Evolutionary conservation across 2,113 vertebrate genomes (phyloP).

Genomic region (Seriola quinqueradiata): DNA sequence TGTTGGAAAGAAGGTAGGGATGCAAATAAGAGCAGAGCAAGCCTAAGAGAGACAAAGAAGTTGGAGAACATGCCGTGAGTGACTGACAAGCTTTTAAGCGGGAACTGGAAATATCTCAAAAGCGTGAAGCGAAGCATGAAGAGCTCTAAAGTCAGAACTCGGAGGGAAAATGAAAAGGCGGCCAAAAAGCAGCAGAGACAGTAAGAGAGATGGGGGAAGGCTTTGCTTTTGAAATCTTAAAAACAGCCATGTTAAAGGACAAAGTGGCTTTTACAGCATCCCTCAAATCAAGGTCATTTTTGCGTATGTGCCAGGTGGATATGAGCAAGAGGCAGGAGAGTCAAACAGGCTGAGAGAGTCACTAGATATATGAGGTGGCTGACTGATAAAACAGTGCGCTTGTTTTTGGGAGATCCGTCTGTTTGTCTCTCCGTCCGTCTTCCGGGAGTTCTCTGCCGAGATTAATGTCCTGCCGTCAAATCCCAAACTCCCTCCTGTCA

Average conservation of each 20-base stretch:
- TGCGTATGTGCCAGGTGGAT: not conserved
- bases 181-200: not conserved
- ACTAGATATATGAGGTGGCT: not conserved
- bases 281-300: slow-evolving; percentile 22
- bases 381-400: slow-evolving; percentile 36
- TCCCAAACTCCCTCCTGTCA: slow-evolving; percentile 69
- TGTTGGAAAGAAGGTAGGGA: not conserved
- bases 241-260: slow-evolving; percentile 9
- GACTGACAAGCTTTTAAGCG: slow-evolving; percentile 62
- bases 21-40: slow-evolving; percentile 29
- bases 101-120: slow-evolving; percentile 59
- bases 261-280: slow-evolving; percentile 10
- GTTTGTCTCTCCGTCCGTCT: slow-evolving; percentile 55
- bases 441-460: slow-evolving; percentile 53
- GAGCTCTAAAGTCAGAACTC: slow-evolving; percentile 38
- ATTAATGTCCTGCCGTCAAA: slow-evolving; percentile 73
- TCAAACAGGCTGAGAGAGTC: not conserved
- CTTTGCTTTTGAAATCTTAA: slow-evolving; percentile 26
- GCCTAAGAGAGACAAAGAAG: slow-evolving; percentile 43
- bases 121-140: slow-evolving; percentile 51
- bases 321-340: not conserved
- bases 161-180: slow-evolving; percentile 17
- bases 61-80: slow-evolving; percentile 52
- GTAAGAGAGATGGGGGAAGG: not conserved
- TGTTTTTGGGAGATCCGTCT: slow-evolving; percentile 51